Conservation (phyloP, 2,888 invertebrate species). For the Sinopyrophorus schimmeli region DNA sequence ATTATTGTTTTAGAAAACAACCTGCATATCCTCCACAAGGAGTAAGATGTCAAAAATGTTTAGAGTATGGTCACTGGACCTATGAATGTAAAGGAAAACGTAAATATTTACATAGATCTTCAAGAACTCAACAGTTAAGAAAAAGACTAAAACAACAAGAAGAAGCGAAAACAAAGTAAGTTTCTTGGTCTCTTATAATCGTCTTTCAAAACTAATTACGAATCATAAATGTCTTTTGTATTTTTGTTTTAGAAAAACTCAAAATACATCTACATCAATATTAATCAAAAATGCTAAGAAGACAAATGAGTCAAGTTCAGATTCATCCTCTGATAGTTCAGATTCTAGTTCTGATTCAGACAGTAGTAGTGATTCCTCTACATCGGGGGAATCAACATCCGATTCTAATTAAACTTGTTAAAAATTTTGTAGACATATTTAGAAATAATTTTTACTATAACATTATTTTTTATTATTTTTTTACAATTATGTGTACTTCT, state of each 20-base stretch:
- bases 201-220: not conserved
- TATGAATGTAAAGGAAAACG: slow-evolving; percentile 91
- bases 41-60: slow-evolving; percentile 88
- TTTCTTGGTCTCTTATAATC: not conserved
- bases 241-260: not conserved
- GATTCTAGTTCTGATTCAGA: slow-evolving; percentile 15
- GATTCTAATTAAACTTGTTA: too few species aligned
- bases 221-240: not conserved
- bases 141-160: slow-evolving; percentile 64
- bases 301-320: slow-evolving; percentile 4
- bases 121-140: slow-evolving; percentile 79
- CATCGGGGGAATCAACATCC: too few species aligned
- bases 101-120: slow-evolving; percentile 82
- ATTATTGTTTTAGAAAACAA: slow-evolving; percentile 62
- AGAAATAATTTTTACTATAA: too few species aligned
- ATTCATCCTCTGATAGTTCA: slow-evolving; percentile 1
- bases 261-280: not conserved
- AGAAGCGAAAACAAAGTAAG: slow-evolving; percentile 37
- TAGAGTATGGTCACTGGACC: slow-evolving; percentile 93
- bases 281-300: slow-evolving; percentile 1
- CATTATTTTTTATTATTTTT: too few species aligned
- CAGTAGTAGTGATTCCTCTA: slow-evolving; percentile 2
- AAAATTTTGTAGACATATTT: too few species aligned
- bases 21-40: slow-evolving; percentile 71
- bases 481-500: too few species aligned